phyloP scores from a whole-genome alignment of 2,797 vertebrate species.

The Mormyrops boulengeri region DNA sequence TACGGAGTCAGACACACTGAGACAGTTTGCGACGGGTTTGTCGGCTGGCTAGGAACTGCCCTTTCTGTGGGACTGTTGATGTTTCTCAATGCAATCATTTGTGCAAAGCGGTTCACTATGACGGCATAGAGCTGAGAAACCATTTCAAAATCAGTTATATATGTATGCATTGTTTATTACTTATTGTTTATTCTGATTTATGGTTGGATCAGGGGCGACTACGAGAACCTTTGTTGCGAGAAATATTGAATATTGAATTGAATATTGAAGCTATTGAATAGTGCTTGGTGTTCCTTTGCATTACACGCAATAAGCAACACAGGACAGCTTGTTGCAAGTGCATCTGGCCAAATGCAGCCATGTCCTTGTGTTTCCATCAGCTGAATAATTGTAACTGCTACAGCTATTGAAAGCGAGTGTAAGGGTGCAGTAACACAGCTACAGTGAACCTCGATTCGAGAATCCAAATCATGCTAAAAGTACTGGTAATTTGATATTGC shows the following conservation, averaged over 20 bases:
- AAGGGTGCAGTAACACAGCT: neutral
- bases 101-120: neutral
- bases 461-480: neutral
- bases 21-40: neutral
- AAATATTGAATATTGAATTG: too few species aligned
- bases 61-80: neutral
- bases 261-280: neutral
- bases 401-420: neutral
- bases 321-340: neutral
- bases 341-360: neutral
- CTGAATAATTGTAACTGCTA: neutral
- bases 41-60: neutral
- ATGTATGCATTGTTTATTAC: neutral
- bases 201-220: neutral
- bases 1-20: neutral
- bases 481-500: neutral
- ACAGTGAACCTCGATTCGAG: neutral
- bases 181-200: neutral
- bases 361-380: neutral
- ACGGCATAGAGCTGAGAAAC: neutral
- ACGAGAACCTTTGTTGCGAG: neutral
- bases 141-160: neutral
- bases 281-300: neutral
- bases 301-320: neutral
- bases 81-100: neutral